These are phyloP conservation scores for Andrena cerasifolii DNA, from an alignment of 1,140 invertebrate species.

Conservation along the genomic window DNA sequence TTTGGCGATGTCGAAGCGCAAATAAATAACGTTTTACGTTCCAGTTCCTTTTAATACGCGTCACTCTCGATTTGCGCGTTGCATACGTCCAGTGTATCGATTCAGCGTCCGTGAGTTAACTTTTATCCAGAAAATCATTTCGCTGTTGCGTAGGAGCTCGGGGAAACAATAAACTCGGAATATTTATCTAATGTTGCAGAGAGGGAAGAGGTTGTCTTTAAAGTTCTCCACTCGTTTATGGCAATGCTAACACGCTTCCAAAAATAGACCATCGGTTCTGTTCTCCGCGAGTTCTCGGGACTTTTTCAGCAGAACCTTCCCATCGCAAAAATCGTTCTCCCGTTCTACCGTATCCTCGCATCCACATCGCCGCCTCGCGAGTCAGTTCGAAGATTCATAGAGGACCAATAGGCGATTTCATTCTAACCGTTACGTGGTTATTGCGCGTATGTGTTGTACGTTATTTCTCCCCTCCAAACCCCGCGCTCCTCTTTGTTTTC, in stretches of 20 bases:
- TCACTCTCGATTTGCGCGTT: not conserved
- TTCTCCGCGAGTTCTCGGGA: not conserved
- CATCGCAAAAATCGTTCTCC: not conserved
- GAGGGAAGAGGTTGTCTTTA: not conserved
- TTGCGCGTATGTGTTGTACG: not conserved
- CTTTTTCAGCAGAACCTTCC: constrained; percentile 1
- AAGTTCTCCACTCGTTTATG: not conserved
- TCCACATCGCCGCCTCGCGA: not conserved
- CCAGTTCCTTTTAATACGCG: not conserved
- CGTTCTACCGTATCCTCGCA: too few species aligned
- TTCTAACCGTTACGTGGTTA: not conserved
- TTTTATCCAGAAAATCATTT: not conserved
- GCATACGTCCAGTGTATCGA: not conserved
- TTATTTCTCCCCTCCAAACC: too few species aligned
- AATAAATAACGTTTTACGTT: not conserved
- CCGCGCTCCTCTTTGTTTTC: not conserved
- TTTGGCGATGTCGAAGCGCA: not conserved
- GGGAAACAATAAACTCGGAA: not conserved
- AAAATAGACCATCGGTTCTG: constrained; percentile 9
- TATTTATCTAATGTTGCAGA: not conserved
- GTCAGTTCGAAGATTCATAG: too few species aligned
- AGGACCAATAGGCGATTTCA: not conserved
- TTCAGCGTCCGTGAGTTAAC: not conserved
- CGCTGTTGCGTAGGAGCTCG: not conserved
- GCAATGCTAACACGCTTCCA: not conserved